Evolutionary conservation across 1,140 invertebrate species (phyloP).

Genomic region (Platyura marginata): DNA sequence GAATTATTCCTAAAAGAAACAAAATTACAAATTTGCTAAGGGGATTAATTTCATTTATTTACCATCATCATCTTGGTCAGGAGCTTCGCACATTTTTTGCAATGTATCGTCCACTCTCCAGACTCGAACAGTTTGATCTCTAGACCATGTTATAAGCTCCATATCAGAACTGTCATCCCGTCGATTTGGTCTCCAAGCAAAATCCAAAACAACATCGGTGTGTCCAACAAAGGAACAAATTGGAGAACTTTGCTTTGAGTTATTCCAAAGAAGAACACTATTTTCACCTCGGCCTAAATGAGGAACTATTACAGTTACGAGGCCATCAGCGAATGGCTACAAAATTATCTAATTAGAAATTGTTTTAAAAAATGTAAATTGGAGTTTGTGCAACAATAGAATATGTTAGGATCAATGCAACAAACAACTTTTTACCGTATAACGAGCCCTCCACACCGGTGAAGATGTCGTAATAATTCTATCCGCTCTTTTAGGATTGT

Average conservation of each 20-base stretch:
- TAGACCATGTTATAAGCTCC: constrained; percentile 89
- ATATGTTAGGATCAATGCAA: not conserved
- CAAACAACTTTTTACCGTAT: constrained; percentile 38
- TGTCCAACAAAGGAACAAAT: constrained; percentile 83
- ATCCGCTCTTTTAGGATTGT: constrained; percentile 61
- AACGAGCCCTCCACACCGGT: constrained; percentile 86
- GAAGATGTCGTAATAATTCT: constrained; percentile 65
- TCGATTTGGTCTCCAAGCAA: constrained; percentile 66
- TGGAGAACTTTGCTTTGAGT: constrained; percentile 43
- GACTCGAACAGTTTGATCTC: constrained; percentile 78
- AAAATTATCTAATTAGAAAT: constrained; percentile 13
- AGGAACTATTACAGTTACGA: constrained; percentile 77
- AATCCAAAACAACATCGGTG: constrained; percentile 84
- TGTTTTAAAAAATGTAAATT: constrained; percentile 3
- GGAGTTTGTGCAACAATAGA: not conserved
- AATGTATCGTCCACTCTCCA: constrained; percentile 77
- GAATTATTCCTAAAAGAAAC: too few species aligned
- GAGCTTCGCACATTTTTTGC: constrained; percentile 43
- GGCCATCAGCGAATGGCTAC: constrained; percentile 78
- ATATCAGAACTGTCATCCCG: not conserved
- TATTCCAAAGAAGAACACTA: constrained; percentile 66
- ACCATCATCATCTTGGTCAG: constrained; percentile 23
- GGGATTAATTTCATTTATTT: not conserved
- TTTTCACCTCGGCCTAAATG: constrained; percentile 61
- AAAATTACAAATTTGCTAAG: not conserved